Percentiles rank a stretch among this genome's conserved stretches.
Conservation (phyloP, 2,113 vertebrate species). For the Lonchura striata region DNA sequence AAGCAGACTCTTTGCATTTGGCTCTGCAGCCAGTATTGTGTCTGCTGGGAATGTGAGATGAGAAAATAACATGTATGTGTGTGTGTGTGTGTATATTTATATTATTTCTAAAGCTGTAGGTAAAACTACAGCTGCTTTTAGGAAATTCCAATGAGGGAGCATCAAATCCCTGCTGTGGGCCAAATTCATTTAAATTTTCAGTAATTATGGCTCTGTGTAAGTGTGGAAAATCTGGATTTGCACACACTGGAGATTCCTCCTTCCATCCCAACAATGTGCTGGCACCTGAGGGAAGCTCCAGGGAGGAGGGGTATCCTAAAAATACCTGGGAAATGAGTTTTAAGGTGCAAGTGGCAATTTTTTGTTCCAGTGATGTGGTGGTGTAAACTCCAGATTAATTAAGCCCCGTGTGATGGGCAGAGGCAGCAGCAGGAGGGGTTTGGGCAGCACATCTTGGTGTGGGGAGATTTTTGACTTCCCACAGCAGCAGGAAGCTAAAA, state of each 20-base stretch:
- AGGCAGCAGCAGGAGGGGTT: neutral
- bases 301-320: neutral
- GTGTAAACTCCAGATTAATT: neutral
- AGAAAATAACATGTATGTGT: neutral
- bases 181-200: neutral
- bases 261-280: neutral
- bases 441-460: neutral
- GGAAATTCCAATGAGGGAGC: neutral
- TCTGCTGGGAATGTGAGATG: neutral
- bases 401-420: rapidly evolving
- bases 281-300: neutral
- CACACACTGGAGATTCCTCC: neutral
- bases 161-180: neutral
- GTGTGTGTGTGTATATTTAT: neutral
- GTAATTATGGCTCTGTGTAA: neutral
- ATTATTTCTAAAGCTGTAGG: neutral
- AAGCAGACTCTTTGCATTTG: neutral
- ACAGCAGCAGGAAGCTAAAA: neutral
- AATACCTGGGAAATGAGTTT: neutral
- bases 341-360: neutral
- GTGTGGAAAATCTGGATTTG: neutral
- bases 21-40: neutral
- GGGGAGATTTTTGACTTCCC: neutral
- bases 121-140: neutral
- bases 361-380: neutral